Evolutionary conservation across 2,797 vertebrate species (phyloP).

Genomic region (Brachymystax lenok): DNA sequence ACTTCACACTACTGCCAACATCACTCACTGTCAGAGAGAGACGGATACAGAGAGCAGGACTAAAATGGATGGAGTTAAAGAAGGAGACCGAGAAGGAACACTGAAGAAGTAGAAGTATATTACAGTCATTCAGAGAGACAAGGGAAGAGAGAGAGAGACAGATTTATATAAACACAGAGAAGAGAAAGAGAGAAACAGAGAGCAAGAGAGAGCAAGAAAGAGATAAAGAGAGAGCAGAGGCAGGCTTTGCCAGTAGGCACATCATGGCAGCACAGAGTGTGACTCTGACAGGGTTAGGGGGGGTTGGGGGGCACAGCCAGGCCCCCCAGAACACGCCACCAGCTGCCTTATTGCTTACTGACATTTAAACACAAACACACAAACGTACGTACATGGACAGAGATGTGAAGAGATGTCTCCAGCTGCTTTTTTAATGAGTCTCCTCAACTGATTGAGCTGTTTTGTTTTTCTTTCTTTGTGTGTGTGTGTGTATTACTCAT

Average conservation of each 20-base stretch:
- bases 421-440: constrained; percentile 79
- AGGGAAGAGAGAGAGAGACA: constrained; percentile 40
- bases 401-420: constrained; percentile 76
- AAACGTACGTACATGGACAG: constrained; percentile 62
- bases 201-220: constrained; percentile 45
- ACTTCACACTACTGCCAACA: constrained; percentile 67
- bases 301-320: constrained; percentile 58
- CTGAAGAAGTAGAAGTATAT: too few species aligned
- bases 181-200: constrained; percentile 42
- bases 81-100: too few species aligned
- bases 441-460: constrained; percentile 51
- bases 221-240: constrained; percentile 17
- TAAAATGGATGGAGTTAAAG: background rate
- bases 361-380: constrained; percentile 62
- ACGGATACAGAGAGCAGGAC: constrained; percentile 26
- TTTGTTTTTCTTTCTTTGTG: constrained; percentile 8
- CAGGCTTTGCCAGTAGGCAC: constrained; percentile 73
- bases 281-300: constrained; percentile 72
- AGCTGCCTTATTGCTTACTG: constrained; percentile 77
- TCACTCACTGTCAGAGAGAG: constrained; percentile 55
- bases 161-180: background rate
- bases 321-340: constrained; percentile 76
- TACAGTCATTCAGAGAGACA: background rate
- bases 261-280: constrained; percentile 78
- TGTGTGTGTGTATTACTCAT: constrained; percentile 8